phyloP scores from a whole-genome alignment of 2,888 invertebrate species.

The Diploptera punctata region DNA sequence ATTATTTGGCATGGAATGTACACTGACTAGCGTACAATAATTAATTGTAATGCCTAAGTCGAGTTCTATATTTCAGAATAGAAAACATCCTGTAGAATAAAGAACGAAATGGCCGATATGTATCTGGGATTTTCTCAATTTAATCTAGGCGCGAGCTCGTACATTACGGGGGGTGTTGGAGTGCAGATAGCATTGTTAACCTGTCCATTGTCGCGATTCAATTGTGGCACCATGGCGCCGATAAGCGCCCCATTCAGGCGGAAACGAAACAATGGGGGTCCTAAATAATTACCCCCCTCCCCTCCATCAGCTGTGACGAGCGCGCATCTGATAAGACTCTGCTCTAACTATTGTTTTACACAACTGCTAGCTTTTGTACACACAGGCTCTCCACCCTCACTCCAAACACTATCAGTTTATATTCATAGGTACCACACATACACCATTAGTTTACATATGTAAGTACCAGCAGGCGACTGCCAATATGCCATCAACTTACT shows the following conservation, averaged over 20 bases:
- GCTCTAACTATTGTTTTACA: neutral
- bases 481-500: neutral
- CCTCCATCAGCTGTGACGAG: neutral
- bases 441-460: neutral
- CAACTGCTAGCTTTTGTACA: neutral
- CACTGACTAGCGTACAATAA: too few relatives aligned
- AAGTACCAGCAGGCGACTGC: neutral
- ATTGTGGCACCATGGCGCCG: constrained; percentile 10
- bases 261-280: neutral
- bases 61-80: too few relatives aligned
- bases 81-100: too few relatives aligned
- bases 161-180: neutral
- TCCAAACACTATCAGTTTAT: neutral
- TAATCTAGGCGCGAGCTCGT: constrained; percentile 1
- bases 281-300: constrained; percentile 15
- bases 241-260: neutral
- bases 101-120: neutral
- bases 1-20: too few relatives aligned
- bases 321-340: neutral
- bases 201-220: constrained; percentile 14
- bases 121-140: constrained; percentile 9
- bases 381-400: neutral
- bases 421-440: neutral
- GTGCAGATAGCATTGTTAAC: constrained; percentile 4
- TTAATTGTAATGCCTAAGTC: too few relatives aligned